phyloP scores from a whole-genome alignment of 2,113 vertebrate genomes.

The Pyrgilauda ruficollis region DNA sequence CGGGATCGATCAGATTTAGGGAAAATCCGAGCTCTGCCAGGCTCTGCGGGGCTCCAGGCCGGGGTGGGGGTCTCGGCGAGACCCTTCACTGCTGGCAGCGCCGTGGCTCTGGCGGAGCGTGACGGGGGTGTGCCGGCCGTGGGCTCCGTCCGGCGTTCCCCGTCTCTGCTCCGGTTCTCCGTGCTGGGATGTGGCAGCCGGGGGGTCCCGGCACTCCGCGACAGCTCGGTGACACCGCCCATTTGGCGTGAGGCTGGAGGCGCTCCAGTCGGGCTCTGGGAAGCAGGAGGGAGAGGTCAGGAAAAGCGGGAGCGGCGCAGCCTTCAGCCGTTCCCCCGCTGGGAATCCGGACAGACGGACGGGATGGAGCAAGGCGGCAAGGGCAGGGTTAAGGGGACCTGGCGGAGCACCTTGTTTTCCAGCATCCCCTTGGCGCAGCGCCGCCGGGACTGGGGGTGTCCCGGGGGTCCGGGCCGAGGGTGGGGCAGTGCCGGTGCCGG shows the following conservation, averaged over 20 bases:
- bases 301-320: not conserved
- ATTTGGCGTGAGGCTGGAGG: accelerated
- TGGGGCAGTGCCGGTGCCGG: accelerated
- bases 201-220: accelerated
- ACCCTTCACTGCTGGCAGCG: not conserved
- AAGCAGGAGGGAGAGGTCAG: not conserved
- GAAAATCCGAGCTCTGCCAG: not conserved
- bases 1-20: not conserved
- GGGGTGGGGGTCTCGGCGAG: not conserved
- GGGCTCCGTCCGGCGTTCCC: not conserved
- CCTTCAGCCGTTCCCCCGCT: not conserved
- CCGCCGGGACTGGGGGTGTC: not conserved
- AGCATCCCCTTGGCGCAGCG: not conserved
- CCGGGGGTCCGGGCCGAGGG: not conserved
- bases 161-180: not conserved
- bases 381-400: not conserved
- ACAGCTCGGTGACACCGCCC: not conserved
- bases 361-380: not conserved
- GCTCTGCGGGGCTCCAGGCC: not conserved
- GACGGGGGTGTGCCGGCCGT: not conserved
- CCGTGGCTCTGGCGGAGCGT: not conserved
- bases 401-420: not conserved
- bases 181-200: not conserved
- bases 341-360: not conserved
- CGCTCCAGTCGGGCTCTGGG: accelerated